phyloP scores from a whole-genome alignment of 2,797 vertebrate species.

The Megaceryle alcyon region DNA sequence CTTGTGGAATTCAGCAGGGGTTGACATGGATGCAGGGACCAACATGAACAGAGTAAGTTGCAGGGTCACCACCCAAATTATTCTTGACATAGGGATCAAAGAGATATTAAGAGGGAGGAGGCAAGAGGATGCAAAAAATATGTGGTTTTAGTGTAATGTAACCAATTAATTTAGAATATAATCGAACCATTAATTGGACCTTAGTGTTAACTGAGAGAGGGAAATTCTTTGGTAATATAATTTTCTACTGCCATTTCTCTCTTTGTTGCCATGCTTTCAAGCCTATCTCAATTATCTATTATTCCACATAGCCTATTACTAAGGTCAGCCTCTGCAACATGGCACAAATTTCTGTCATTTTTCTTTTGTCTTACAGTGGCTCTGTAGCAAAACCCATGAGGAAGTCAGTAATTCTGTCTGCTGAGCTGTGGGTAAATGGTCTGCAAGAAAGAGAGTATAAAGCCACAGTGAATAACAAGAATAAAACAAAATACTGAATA shows the following conservation, averaged over 20 bases:
- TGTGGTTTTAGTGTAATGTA: not conserved
- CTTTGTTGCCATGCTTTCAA: constrained; percentile 31
- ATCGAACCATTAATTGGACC: constrained; percentile 31
- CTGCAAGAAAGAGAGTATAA: not conserved
- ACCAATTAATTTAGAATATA: constrained; percentile 26
- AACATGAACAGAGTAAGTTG: not conserved
- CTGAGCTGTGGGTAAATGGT: not conserved
- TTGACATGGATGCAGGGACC: not conserved
- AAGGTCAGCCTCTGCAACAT: constrained; percentile 35
- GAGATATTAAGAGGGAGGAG: not conserved
- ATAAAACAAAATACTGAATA: not conserved
- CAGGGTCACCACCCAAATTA: not conserved
- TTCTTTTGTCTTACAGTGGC: constrained; percentile 28
- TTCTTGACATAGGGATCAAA: not conserved
- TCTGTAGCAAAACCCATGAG: constrained; percentile 8
- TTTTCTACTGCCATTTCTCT: constrained; percentile 27
- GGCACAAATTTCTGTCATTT: constrained; percentile 25
- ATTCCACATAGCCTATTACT: constrained; percentile 19
- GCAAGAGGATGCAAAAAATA: not conserved
- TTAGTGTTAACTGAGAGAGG: constrained; percentile 27
- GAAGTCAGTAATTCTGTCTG: constrained; percentile 15
- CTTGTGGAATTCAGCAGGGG: not conserved
- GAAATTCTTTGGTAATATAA: constrained; percentile 38
- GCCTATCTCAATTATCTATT: constrained; percentile 40
- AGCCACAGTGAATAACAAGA: not conserved